Evolutionary conservation across 2,888 invertebrate species (phyloP).

Genomic region (Leptothorax acervorum): DNA sequence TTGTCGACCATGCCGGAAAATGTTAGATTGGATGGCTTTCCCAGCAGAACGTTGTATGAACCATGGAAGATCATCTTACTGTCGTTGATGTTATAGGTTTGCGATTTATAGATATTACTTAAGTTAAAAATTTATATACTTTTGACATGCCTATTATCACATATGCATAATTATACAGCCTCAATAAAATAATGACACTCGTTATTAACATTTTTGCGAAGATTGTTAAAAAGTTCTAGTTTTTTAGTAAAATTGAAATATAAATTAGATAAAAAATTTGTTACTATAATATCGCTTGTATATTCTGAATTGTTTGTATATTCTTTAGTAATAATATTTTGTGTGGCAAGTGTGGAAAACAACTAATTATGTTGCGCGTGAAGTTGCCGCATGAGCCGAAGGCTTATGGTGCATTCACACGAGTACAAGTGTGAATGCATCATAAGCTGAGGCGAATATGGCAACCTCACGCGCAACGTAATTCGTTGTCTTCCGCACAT

Average conservation of each 20-base stretch:
- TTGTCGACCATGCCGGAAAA: conserved; percentile 78
- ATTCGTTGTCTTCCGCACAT: too few relatives aligned
- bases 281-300: neutral
- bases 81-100: neutral
- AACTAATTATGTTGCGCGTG: too few relatives aligned
- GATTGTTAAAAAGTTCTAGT: neutral
- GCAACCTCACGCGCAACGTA: too few relatives aligned
- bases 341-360: too few relatives aligned
- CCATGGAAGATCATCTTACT: conserved; percentile 37
- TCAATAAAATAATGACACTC: neutral
- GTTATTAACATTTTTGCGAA: neutral
- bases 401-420: too few relatives aligned
- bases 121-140: neutral
- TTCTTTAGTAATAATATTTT: neutral
- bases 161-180: neutral
- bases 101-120: neutral
- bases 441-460: too few relatives aligned
- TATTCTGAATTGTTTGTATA: neutral
- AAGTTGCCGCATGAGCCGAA: too few relatives aligned
- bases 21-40: conserved; percentile 74
- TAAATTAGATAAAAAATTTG: neutral
- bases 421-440: too few relatives aligned
- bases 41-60: conserved; percentile 54
- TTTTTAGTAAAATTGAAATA: neutral
- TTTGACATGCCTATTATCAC: neutral